These are phyloP conservation scores for Montifringilla adamsi DNA, from an alignment of 2,113 vertebrate species.

Conservation along the genomic window DNA sequence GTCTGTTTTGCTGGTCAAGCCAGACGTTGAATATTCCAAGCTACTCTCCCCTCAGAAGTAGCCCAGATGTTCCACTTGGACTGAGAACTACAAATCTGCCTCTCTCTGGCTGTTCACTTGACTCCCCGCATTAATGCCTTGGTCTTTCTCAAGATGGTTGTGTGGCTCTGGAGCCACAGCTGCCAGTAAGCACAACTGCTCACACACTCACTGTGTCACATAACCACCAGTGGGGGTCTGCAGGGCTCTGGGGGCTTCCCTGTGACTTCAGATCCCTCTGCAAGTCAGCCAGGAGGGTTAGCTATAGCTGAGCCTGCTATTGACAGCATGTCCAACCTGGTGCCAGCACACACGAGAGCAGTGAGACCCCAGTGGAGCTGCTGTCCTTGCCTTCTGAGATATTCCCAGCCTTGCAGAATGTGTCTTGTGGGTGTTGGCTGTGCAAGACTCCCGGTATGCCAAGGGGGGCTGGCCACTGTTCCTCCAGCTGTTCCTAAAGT, in stretches of 20 bases:
- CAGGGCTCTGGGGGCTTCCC: not conserved
- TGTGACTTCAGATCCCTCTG: not conserved
- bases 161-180: not conserved
- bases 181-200: not conserved
- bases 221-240: not conserved
- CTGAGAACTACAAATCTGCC: not conserved
- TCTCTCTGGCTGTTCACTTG: not conserved
- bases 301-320: not conserved
- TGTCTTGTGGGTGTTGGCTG: not conserved
- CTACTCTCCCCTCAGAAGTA: not conserved
- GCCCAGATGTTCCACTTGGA: not conserved
- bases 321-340: not conserved
- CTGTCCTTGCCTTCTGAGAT: not conserved
- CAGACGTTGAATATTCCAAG: not conserved
- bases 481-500: slow-evolving; percentile 20
- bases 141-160: not conserved
- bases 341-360: not conserved
- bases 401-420: not conserved
- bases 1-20: not conserved
- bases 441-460: not conserved
- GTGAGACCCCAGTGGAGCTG: not conserved
- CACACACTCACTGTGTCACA: not conserved
- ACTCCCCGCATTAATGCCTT: not conserved
- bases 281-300: not conserved
- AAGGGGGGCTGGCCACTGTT: not conserved